Percentiles rank a stretch among this genome's conserved stretches.
Conservation (phyloP, 2,888 invertebrate species). For the Mesochorus sp. region DNA sequence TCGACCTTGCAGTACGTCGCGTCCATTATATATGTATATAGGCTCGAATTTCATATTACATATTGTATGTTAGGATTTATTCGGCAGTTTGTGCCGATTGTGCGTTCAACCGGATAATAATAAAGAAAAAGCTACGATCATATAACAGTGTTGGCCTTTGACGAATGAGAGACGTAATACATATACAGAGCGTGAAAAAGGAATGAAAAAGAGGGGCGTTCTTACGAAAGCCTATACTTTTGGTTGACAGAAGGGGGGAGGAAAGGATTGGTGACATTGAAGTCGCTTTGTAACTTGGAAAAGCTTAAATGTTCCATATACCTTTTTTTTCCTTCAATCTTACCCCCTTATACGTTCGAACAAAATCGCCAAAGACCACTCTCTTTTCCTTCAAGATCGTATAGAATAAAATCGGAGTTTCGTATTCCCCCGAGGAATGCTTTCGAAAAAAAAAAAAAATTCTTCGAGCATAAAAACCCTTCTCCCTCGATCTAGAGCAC, state of each 20-base stretch:
- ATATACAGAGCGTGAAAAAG: conserved; percentile 26
- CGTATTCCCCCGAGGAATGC: neutral
- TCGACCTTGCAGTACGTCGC: too few relatives aligned
- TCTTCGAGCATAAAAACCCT: conserved; percentile 25
- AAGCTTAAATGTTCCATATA: conserved; percentile 9
- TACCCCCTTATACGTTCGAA: neutral
- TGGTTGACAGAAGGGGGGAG: neutral
- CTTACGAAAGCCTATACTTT: neutral
- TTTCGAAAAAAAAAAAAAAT: neutral
- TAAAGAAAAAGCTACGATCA: conserved; percentile 53
- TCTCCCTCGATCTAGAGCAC: conserved; percentile 25
- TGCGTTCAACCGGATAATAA: conserved; percentile 69
- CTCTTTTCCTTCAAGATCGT: conserved; percentile 4
- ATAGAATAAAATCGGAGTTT: conserved; percentile 39
- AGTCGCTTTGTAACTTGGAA: conserved; percentile 1
- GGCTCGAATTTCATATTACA: conserved; percentile 2
- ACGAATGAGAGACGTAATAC: conserved; percentile 32
- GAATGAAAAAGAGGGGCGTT: conserved; percentile 38
- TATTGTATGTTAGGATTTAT: neutral
- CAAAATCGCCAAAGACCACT: conserved; percentile 44
- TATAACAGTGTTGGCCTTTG: conserved; percentile 12
- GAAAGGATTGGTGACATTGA: conserved; percentile 9
- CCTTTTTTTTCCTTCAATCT: neutral
- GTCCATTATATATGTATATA: too few relatives aligned
- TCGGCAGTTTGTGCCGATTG: conserved; percentile 65